Conservation (phyloP, 2,113 vertebrate genomes). For the Willisornis vidua region DNA sequence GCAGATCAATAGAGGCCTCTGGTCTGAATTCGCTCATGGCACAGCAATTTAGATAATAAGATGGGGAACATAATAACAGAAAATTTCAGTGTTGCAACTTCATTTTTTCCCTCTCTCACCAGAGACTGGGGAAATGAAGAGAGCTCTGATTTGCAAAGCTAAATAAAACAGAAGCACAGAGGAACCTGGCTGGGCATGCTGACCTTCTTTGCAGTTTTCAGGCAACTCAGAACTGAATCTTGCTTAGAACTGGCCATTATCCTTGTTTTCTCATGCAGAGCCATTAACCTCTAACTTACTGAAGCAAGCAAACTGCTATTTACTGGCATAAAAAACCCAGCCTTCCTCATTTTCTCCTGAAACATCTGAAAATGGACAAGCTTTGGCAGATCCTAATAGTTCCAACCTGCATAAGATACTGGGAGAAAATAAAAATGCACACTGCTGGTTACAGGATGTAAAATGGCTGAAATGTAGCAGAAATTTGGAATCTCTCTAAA, state of each 20-base stretch:
- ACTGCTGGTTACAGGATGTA: background rate
- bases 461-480: background rate
- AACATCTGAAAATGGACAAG: background rate
- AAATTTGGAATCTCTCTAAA: background rate
- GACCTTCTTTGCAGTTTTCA: slow-evolving; percentile 30
- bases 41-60: background rate
- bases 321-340: background rate
- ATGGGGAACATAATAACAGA: background rate
- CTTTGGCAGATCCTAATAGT: background rate
- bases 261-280: background rate
- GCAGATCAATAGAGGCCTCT: background rate
- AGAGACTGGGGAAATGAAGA: background rate
- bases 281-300: slow-evolving; percentile 1
- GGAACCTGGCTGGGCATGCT: background rate
- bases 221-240: background rate
- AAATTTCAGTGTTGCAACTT: background rate
- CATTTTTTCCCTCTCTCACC: background rate
- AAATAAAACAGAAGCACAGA: background rate
- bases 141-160: slow-evolving; percentile 9
- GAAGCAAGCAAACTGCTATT: background rate
- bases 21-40: background rate
- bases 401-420: background rate
- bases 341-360: background rate
- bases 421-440: background rate
- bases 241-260: background rate